Percentiles rank a stretch among this genome's conserved stretches.
Evolutionary conservation across 2,888 invertebrate species (phyloP).

Genomic region (Clostera curtula): DNA sequence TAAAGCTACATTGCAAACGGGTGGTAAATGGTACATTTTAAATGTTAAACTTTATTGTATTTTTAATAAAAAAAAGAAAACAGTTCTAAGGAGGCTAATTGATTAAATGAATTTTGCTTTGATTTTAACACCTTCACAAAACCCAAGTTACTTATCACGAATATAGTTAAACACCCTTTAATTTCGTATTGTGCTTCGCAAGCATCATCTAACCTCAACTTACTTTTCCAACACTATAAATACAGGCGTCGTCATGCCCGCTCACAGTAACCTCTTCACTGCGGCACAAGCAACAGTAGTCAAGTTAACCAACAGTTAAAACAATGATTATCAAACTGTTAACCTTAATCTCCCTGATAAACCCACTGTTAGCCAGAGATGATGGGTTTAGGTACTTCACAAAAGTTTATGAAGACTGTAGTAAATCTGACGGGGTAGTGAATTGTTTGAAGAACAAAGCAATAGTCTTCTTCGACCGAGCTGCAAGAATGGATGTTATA

Average conservation of each 20-base stretch:
- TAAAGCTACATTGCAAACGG: too few relatives aligned
- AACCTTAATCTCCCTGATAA: slow-evolving; percentile 32
- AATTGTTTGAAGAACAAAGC: slow-evolving; percentile 89
- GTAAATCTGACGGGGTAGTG: slow-evolving; percentile 79
- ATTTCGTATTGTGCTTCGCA: too few relatives aligned
- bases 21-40: too few relatives aligned
- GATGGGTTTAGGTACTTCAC: slow-evolving; percentile 79
- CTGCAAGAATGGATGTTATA: slow-evolving; percentile 81
- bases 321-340: slow-evolving; percentile 49
- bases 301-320: too few relatives aligned
- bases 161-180: too few relatives aligned
- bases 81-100: too few relatives aligned
- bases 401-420: slow-evolving; percentile 87
- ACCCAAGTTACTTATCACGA: too few relatives aligned
- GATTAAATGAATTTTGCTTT: too few relatives aligned
- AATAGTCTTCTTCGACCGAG: slow-evolving; percentile 84
- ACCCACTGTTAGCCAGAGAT: slow-evolving; percentile 35
- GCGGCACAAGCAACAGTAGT: slow-evolving; percentile 51
- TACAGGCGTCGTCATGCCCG: slow-evolving; percentile 25
- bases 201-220: too few relatives aligned
- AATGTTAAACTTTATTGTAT: too few relatives aligned
- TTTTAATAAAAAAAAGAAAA: too few relatives aligned
- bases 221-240: slow-evolving; percentile 6
- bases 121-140: too few relatives aligned
- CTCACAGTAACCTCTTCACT: slow-evolving; percentile 73